Conservation (phyloP, 2,888 invertebrate genomes). For the Himalopsyche japonica region DNA sequence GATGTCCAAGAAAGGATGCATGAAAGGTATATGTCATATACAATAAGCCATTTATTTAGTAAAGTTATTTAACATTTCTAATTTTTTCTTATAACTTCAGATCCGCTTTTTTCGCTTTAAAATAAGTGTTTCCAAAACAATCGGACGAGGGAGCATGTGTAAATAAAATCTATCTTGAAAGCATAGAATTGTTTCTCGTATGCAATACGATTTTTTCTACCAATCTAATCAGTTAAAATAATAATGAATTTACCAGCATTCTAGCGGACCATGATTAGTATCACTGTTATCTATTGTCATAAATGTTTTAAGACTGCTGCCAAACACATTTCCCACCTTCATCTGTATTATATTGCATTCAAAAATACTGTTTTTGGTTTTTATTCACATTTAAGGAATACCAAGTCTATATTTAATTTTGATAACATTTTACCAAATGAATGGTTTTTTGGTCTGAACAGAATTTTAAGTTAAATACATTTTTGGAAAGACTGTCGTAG, state of each 20-base stretch:
- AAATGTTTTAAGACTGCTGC: background rate
- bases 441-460: background rate
- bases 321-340: background rate
- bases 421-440: background rate
- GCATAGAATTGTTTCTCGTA: too few relatives aligned
- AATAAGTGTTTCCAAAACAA: too few relatives aligned
- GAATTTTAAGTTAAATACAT: background rate
- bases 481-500: too few relatives aligned
- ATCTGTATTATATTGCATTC: background rate
- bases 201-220: background rate
- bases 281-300: background rate
- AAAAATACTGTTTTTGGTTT: background rate
- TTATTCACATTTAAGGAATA: background rate
- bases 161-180: background rate
- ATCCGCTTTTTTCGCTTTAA: too few relatives aligned
- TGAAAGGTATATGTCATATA: too few relatives aligned
- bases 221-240: background rate
- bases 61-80: too few relatives aligned
- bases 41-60: too few relatives aligned
- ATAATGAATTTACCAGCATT: background rate
- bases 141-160: too few relatives aligned
- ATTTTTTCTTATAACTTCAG: too few relatives aligned
- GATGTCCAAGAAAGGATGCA: too few relatives aligned
- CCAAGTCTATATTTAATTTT: background rate
- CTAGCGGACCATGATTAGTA: background rate